Conservation (phyloP, 1,140 invertebrate species). For the Tenebrio molitor region DNA sequence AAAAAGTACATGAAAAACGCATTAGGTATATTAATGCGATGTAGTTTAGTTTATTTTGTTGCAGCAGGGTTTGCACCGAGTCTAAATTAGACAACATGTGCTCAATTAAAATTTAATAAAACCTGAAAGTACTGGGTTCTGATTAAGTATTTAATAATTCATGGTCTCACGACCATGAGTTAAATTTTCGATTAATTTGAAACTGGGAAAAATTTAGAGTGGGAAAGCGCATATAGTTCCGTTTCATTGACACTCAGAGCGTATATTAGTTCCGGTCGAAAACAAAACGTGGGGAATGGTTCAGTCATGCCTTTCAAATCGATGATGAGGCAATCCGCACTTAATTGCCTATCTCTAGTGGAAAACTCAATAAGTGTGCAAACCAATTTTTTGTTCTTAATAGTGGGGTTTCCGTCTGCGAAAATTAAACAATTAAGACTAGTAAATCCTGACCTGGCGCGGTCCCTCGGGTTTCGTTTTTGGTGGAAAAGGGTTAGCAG, state of each 20-base stretch:
- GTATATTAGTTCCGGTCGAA: slow-evolving; percentile 53
- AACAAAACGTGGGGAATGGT: slow-evolving; percentile 47
- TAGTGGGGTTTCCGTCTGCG: not conserved
- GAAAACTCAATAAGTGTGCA: slow-evolving; percentile 49
- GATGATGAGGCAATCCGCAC: slow-evolving; percentile 51
- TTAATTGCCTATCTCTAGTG: slow-evolving; percentile 49
- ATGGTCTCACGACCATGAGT: not conserved
- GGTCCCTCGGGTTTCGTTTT: slow-evolving; percentile 1
- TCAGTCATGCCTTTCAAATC: slow-evolving; percentile 49
- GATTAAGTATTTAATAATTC: slow-evolving; percentile 35
- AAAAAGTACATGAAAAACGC: slow-evolving; percentile 32
- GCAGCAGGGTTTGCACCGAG: not conserved
- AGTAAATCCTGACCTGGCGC: not conserved
- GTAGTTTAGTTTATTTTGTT: slow-evolving; percentile 17
- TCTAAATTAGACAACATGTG: slow-evolving; percentile 20
- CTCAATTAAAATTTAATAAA: slow-evolving; percentile 25
- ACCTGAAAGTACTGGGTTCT: not conserved
- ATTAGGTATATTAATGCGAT: slow-evolving; percentile 28
- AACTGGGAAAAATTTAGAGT: not conserved
- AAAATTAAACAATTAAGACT: slow-evolving; percentile 16
- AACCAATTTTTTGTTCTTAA: slow-evolving; percentile 15
- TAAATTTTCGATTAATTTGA: slow-evolving; percentile 17
- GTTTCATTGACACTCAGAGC: slow-evolving; percentile 51
- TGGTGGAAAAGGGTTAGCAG: not conserved
- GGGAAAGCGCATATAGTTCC: slow-evolving; percentile 13